phyloP scores from a whole-genome alignment of 2,888 invertebrate genomes.

The Ecliptopera silaceata region DNA sequence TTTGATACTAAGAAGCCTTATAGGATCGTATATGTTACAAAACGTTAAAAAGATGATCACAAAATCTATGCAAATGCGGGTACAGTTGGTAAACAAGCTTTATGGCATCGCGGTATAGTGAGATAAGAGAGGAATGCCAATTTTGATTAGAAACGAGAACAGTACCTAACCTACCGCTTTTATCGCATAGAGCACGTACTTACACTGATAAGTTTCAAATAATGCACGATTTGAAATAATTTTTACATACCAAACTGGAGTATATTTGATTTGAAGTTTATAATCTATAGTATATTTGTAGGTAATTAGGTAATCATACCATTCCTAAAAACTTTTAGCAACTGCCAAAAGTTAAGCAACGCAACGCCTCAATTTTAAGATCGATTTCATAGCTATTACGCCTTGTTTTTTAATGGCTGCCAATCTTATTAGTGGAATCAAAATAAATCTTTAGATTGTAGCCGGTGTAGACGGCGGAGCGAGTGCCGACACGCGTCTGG shows the following conservation, averaged over 20 bases:
- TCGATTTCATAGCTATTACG: constrained; percentile 33
- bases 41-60: constrained; percentile 40
- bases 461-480: constrained; percentile 38
- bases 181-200: constrained; percentile 62
- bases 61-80: constrained; percentile 56
- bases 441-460: constrained; percentile 56
- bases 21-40: constrained; percentile 18
- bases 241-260: constrained; percentile 42
- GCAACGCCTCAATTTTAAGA: constrained; percentile 26
- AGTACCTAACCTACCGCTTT: constrained; percentile 56
- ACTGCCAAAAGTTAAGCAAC: constrained; percentile 27
- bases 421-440: constrained; percentile 51
- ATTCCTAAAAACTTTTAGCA: constrained; percentile 33
- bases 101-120: constrained; percentile 45
- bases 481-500: constrained; percentile 50
- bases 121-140: constrained; percentile 77
- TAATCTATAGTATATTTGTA: neutral
- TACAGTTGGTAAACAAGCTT: constrained; percentile 61
- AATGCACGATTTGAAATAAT: constrained; percentile 63
- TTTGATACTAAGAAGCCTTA: constrained; percentile 32
- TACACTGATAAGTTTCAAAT: constrained; percentile 63
- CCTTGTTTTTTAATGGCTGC: constrained; percentile 38
- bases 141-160: constrained; percentile 77
- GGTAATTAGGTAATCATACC: constrained; percentile 15
- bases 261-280: neutral